Evolutionary conservation across 2,797 vertebrate species (phyloP), one percentile per base, ranked within the genome.

Genomic region (Dendrocincla fuliginosa): DNA sequence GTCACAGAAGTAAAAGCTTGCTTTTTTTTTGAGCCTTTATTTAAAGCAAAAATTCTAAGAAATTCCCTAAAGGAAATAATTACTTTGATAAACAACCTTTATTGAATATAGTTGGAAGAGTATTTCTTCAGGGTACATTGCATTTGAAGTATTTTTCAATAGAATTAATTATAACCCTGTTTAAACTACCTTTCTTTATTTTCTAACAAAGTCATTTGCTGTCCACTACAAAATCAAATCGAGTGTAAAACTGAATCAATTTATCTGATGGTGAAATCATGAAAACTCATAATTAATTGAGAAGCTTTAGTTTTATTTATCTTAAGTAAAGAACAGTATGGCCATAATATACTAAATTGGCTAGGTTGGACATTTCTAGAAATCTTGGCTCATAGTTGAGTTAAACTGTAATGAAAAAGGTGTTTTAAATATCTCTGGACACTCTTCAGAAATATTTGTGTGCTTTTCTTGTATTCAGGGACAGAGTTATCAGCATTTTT

Each of bases 1-100:
- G 79, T 89, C 95, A 89, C 24, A 78, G n/a, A 95, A 93, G 28
- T 39, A 81, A 92, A 94, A 90, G 19, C 19, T 80, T 89, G 16
- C 32, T 59, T 94, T 86, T 24, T 87, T 23, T 87, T 94, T 64
- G 53, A 89, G 39, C 24, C 39, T 94, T 94, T 46, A 78, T 60
- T 60, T 55, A 80, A 90, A 90, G 50, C 86, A 28, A 61, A 92
- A 92, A 95, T 88, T 84, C 59, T 68, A 85, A 50, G 24, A 70
- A 87, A 94, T 53, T 95, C 93, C 75, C 87, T 78, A 87, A 95
- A 94, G 94, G 78, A 96, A 97, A 97, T 90, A 97, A 97, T 96
- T 96, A 96, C 50, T 95, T 95, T 97, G 84, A 96, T 87, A 97
- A 97, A 97, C 46, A 97, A 81, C 73, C 13, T 89, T 96, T 97